Percentiles rank a stretch among this genome's conserved stretches.
phyloP scores from a whole-genome alignment of 2,888 invertebrate species.

The Crocallis elinguaria region DNA sequence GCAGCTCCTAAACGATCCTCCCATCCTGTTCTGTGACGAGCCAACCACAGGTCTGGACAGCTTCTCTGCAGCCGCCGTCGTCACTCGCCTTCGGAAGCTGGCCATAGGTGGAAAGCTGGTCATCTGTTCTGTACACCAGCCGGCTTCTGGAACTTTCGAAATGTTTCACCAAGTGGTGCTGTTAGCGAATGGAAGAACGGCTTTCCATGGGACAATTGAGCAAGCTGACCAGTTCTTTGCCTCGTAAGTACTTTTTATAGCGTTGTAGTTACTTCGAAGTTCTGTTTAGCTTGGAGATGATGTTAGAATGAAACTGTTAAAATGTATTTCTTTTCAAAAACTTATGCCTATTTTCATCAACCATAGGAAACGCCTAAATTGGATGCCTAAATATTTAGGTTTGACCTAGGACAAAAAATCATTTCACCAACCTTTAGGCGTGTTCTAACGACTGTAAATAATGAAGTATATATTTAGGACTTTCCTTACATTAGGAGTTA shows the following conservation, averaged over 20 bases:
- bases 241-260: constrained; percentile 81
- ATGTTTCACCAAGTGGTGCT: constrained; percentile 92
- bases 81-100: constrained; percentile 87
- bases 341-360: too few relatives aligned
- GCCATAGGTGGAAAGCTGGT: constrained; percentile 90
- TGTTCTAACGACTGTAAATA: too few relatives aligned
- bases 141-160: constrained; percentile 93
- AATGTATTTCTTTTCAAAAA: too few relatives aligned
- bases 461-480: too few relatives aligned
- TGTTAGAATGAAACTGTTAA: too few relatives aligned
- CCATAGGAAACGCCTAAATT: too few relatives aligned
- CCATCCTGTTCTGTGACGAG: constrained; percentile 96
- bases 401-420: too few relatives aligned
- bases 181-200: constrained; percentile 90
- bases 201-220: constrained; percentile 90
- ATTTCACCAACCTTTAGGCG: too few relatives aligned
- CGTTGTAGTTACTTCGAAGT: too few relatives aligned
- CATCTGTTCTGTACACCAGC: constrained; percentile 96
- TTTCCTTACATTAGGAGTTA: too few relatives aligned
- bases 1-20: constrained; percentile 94
- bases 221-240: constrained; percentile 88
- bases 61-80: constrained; percentile 92
- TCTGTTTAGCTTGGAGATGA: too few relatives aligned
- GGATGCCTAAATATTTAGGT: too few relatives aligned
- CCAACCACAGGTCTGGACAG: constrained; percentile 97